Evolutionary conservation across 2,797 vertebrate genomes (phyloP).

Genomic region (Chelidonichthys spinosus): DNA sequence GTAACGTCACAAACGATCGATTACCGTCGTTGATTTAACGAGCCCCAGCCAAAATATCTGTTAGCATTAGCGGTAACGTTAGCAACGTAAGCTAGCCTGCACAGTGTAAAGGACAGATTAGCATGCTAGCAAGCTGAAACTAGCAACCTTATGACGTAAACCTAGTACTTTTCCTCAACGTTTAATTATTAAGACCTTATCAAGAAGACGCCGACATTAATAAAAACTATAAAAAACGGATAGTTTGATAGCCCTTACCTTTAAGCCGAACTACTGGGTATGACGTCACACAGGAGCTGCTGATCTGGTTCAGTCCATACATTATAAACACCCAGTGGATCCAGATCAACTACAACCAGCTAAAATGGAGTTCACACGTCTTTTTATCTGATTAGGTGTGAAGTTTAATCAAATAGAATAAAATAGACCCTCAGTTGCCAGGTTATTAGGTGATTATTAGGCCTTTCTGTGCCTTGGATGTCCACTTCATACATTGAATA

Average conservation of each 20-base stretch:
- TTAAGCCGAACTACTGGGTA: too few relatives aligned
- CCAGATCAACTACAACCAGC: neutral
- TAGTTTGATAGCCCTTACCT: neutral
- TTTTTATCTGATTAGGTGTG: neutral
- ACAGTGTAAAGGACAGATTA: neutral
- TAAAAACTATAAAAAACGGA: neutral
- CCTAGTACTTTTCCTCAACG: rapidly evolving
- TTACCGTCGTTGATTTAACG: neutral
- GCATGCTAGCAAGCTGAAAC: neutral
- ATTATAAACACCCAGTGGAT: neutral
- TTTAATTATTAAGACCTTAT: neutral
- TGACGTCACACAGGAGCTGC: neutral
- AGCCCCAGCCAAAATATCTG: neutral
- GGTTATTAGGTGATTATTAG: neutral
- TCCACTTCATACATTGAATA: too few relatives aligned
- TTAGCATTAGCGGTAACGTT: neutral
- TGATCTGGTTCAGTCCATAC: too few relatives aligned
- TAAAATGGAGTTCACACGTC: neutral
- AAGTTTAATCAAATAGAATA: too few relatives aligned
- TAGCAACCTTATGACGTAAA: neutral
- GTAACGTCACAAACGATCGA: neutral
- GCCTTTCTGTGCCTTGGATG: too few relatives aligned
- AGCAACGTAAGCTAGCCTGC: neutral
- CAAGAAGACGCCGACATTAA: neutral
- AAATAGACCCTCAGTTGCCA: neutral